Base-by-base conservation (phyloP, 92 coral and sea anemone genomes). In the Heliopora coerulea region DNA sequence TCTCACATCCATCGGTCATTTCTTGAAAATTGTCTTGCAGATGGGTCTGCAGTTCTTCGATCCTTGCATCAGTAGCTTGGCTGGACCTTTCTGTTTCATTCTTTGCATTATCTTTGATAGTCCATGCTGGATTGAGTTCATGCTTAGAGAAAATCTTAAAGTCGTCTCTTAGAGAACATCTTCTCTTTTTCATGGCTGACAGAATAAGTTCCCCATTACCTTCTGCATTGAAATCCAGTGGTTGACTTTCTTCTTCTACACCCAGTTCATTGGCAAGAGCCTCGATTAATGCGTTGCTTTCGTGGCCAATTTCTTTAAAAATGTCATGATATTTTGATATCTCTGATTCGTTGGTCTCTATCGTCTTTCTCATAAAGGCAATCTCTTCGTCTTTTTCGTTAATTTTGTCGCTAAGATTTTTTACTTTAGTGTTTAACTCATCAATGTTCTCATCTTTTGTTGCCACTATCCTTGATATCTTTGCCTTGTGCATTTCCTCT, bases 221-320 rank as follows among this genome's bases (percentile, higher is more conserved):
- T 30, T 68, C 75, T 4, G 12, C 24, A 1, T 65, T 25, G 42
- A 40, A 37, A 37, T 37, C 5, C 42, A 37, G 5, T 4, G 42
- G 14, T 65, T 65, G 54, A 42, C n/a, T n/a, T n/a, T 25, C 41
- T 35, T 40, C 21, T 31, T 65, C 60, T 40, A 46, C 60, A 13
- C 75, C 75, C 27, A 68, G 60, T 23, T 68, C 61, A 14, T 68
- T 68, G 0, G 41, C 75, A 28, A 68, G 59, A 49, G 75, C 56
- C 18, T 48, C 42, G 7, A 68, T 20, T 21, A 68, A 68, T 30
- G 39, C 75, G 9, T 30, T 49, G 3, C 28, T 68, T 50, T 68
- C 75, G 40, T 19, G 46, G 57, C 54, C 28, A 1, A 68, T 68
- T 3, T 68, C 75, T 15, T 33, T 49, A 34, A 68, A 42, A 27